phyloP scores from a whole-genome alignment of 2,888 invertebrate species.

The Psococerastis gibbosa region DNA sequence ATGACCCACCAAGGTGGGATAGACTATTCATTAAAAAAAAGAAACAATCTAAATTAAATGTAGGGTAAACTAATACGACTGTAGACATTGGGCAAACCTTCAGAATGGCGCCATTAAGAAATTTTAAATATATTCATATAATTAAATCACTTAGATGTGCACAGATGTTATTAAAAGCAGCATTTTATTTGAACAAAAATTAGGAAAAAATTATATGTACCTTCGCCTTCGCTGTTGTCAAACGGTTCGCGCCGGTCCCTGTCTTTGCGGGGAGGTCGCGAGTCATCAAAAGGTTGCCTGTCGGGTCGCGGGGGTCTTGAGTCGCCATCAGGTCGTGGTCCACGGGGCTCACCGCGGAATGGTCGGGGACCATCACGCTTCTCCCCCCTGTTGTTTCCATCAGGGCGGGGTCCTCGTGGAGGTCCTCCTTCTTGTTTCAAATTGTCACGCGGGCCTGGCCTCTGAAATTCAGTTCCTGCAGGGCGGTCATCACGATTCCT shows the following conservation, averaged over 20 bases:
- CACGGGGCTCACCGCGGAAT: background rate
- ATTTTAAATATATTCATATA: too few relatives aligned
- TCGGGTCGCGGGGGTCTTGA: background rate
- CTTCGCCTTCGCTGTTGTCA: background rate
- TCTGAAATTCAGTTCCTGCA: constrained; percentile 6
- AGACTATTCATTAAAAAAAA: too few relatives aligned
- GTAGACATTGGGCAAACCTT: background rate
- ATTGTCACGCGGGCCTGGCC: background rate
- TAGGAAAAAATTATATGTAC: too few relatives aligned
- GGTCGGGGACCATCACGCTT: background rate
- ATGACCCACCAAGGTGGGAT: too few relatives aligned
- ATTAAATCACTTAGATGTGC: too few relatives aligned
- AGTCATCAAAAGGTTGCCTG: background rate
- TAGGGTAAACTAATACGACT: too few relatives aligned
- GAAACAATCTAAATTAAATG: too few relatives aligned
- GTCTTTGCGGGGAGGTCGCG: background rate
- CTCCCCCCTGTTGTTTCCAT: background rate
- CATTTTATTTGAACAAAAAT: too few relatives aligned
- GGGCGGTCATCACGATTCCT: constrained; percentile 42
- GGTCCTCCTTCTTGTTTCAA: background rate
- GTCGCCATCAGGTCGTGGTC: background rate
- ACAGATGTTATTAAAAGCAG: too few relatives aligned
- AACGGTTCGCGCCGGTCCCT: background rate
- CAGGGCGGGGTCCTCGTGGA: background rate
- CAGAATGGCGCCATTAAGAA: too few relatives aligned